Base-by-base conservation (phyloP, 2,888 invertebrate genomes). In the Drosophila paranaensis region DNA sequence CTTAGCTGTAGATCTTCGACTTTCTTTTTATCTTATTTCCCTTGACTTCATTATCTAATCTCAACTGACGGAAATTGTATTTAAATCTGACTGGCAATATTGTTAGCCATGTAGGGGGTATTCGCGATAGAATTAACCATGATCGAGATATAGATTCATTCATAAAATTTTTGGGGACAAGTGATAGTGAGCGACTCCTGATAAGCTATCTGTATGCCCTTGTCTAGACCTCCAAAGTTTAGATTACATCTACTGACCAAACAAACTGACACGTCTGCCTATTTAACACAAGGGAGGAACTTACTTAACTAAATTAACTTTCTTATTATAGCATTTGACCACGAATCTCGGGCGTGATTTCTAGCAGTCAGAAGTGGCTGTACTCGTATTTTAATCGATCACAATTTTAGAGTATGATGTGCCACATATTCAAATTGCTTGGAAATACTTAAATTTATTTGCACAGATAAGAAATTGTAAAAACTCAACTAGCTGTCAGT, bases 31-130 rank as follows among this genome's bases (percentile, higher is more conserved):
- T 11, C 3, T 35, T 35, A 39, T 55, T 48, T 45, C 51, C 30
- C 58, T 58, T 30, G 35, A 68, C 13, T 30, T 35, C 10, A 39
- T 13, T n/a, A 69, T 54, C 68, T 68, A 67, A 68, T 68, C 68
- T 16, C 27, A 14, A 40, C 25, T 9, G 25, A 10, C 35, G 11
- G 27, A 40, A 60, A 60, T 37, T 14, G 14, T 33, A 35, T 25
- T 48, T 37, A 30, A 33, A 3, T n/a, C 16, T 25, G 20, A 30
- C 62, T 39, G n/a, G 2, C 39, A 13, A 37, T 13, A 37, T 37
- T 37, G 11, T 37, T 37, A 37, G 13, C 37, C 5, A 13, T 37
- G 37, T 37, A 37, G 13, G 37, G 39, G 39, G 39, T 14, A 39
- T 14, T 39, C 8, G 30, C 30, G 6, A 33, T 33, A 33, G 8